Conservation (phyloP, 2,113 vertebrate genomes). For the Eonycteris spelaea region DNA sequence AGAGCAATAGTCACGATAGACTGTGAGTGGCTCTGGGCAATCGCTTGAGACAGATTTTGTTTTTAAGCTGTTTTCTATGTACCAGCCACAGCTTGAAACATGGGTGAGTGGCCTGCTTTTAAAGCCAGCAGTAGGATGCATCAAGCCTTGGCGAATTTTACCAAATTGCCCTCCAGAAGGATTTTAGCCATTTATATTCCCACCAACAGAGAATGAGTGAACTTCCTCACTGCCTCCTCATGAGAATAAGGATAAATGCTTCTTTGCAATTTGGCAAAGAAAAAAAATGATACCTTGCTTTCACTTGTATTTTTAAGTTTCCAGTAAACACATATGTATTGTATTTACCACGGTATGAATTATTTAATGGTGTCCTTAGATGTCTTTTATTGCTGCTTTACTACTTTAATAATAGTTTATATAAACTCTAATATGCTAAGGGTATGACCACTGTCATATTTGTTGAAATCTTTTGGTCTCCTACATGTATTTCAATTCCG, state of each 20-base stretch:
- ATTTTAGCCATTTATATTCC: constrained; percentile 24
- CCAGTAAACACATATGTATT: not conserved
- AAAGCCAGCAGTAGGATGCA: constrained; percentile 23
- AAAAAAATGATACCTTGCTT: not conserved
- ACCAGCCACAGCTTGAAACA: constrained; percentile 22
- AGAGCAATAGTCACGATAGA: not conserved
- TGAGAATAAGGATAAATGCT: not conserved
- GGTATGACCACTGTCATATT: not conserved
- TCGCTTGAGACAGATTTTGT: constrained; percentile 34
- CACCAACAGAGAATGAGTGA: not conserved
- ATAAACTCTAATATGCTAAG: not conserved
- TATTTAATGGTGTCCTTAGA: not conserved
- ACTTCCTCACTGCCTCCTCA: not conserved
- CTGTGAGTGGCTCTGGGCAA: not conserved
- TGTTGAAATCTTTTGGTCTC: not conserved
- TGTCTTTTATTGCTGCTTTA: constrained; percentile 2
- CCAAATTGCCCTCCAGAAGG: constrained; percentile 41
- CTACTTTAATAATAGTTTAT: not conserved
- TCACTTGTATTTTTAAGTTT: not conserved
- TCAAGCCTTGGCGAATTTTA: constrained; percentile 42
- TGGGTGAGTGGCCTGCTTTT: not conserved
- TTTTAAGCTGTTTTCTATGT: constrained; percentile 47
- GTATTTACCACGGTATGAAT: not conserved
- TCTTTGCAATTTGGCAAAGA: not conserved
- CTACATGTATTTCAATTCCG: not conserved